Evolutionary conservation across 2,888 invertebrate genomes (phyloP), one percentile per base, ranked within the genome.

Genomic region (Cerceris ruficornis): DNA sequence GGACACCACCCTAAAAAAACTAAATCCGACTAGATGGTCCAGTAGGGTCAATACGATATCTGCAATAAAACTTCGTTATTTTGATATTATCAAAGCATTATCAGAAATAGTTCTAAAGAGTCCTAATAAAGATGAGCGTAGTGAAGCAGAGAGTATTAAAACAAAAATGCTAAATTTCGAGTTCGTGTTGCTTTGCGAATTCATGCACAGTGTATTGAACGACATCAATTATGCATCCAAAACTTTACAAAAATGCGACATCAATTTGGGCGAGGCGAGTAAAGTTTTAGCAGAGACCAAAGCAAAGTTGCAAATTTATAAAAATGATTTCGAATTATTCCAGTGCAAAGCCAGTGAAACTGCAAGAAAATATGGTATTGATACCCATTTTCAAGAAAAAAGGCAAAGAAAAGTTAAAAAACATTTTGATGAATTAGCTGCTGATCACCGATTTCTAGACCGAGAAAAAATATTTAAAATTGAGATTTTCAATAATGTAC

Each of bases 11-110:
- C 75, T 87, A 74, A 86, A 89, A 83, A 85, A 85, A 83, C 69
- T 88, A 69, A 88, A 88, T 86, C 87, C 88, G 50, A 88, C 89
- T 73, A 86, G 88, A 77, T 89, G 88, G 87, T 83, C 87, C 52
- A 81, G 84, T 59, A 86, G 86, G 73, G 70, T 85, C 39, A 82
- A 82, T 73, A 75, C 86, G 39, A 79, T 87, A 81, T 69, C 75
- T 71, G 84, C 85, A 76, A 73, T 87, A 50, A 81, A 86, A 75
- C 76, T 83, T 71, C 74, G 80, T 52, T 84, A 77, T 83, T 75
- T 77, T 39, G 77, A 85, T 82, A 77, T 86, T 68, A 75, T 85
- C 46, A 84, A 80, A 82, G 78, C 77, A 58, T 70, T 86, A 42
- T 67, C 46, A 46, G 46, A 46, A 46, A 46, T 46, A 46, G 46